Conservation (phyloP, 1,140 invertebrate genomes). For the Nomia melanderi region DNA sequence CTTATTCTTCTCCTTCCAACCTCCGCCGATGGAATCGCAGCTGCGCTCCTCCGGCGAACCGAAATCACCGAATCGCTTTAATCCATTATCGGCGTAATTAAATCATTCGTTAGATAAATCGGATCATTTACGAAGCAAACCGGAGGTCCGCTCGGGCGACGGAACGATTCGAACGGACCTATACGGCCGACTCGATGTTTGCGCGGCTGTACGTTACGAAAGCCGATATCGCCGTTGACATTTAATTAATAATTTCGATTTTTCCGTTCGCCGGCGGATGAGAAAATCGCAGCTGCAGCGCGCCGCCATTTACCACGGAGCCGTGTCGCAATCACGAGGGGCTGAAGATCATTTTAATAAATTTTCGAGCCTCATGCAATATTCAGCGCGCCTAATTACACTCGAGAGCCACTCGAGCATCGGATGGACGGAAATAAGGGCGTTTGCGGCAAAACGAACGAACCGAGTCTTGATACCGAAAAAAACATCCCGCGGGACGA, state of each 20-base stretch:
- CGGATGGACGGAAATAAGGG: conserved; percentile 8
- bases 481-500: background rate
- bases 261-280: background rate
- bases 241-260: background rate
- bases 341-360: conserved; percentile 43
- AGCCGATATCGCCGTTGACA: background rate
- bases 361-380: conserved; percentile 30
- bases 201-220: background rate
- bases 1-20: no score
- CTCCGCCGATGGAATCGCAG: conserved; percentile 8
- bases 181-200: background rate
- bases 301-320: conserved; percentile 11
- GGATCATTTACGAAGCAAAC: no score
- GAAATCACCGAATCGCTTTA: background rate
- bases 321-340: conserved; percentile 18
- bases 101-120: no score
- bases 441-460: background rate
- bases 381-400: conserved; percentile 41
- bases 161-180: no score
- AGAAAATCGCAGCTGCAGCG: conserved; percentile 22
- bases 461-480: background rate
- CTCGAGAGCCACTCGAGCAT: background rate
- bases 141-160: no score
- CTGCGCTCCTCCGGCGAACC: background rate
- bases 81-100: no score